Percentiles rank a stretch among this genome's conserved stretches.
phyloP scores from a whole-genome alignment of 1,140 invertebrate genomes.

The Prorops nasuta region DNA sequence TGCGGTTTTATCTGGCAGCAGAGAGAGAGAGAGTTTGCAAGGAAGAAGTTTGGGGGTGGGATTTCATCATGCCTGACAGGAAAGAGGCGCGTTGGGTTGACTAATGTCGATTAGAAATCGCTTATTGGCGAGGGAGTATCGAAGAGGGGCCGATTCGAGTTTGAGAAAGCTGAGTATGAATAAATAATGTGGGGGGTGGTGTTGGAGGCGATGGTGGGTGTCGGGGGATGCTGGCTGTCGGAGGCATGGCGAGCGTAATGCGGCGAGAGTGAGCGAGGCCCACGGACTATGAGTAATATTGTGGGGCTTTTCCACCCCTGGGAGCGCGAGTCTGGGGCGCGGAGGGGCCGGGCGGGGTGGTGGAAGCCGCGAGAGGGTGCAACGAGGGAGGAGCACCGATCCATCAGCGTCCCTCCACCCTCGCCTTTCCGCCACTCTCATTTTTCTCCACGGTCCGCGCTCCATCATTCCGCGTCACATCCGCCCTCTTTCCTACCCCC shows the following conservation, averaged over 20 bases:
- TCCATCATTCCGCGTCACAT: constrained; percentile 59
- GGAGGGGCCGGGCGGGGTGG: constrained; percentile 23
- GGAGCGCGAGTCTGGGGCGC: constrained; percentile 34
- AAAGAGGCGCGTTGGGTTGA: too few species aligned
- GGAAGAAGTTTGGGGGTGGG: too few species aligned
- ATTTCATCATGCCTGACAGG: too few species aligned
- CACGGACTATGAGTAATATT: constrained; percentile 56
- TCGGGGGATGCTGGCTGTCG: constrained; percentile 10
- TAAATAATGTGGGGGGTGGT: constrained; percentile 39
- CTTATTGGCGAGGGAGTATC: not conserved
- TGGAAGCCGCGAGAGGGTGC: constrained; percentile 27
- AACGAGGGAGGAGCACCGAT: constrained; percentile 53
- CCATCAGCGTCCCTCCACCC: constrained; percentile 58
- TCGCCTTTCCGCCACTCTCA: constrained; percentile 58
- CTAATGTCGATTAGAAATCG: too few species aligned
- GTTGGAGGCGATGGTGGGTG: constrained; percentile 25
- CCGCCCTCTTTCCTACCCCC: constrained; percentile 49
- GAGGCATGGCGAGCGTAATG: not conserved
- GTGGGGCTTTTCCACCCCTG: constrained; percentile 51
- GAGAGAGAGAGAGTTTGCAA: too few species aligned
- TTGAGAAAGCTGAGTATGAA: constrained; percentile 27
- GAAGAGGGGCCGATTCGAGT: not conserved
- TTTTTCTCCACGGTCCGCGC: constrained; percentile 57
- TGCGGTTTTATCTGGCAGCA: too few species aligned
- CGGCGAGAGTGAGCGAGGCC: constrained; percentile 22